phyloP scores from a whole-genome alignment of 2,113 vertebrate species.

The Spea multiplicata region DNA sequence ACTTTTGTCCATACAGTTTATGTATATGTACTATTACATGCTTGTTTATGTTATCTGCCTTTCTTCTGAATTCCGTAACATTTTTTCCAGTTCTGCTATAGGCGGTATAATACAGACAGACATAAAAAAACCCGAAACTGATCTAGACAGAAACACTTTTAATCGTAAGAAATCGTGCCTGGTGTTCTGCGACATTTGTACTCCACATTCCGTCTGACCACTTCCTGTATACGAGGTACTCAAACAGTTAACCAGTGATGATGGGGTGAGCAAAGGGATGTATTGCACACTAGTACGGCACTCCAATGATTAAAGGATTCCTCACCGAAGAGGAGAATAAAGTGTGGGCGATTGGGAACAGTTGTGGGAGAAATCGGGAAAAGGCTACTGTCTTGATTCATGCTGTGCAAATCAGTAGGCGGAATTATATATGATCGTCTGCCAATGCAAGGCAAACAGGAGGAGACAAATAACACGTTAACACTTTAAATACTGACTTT shows the following conservation, averaged over 20 bases:
- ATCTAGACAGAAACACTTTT: too few species aligned
- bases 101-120: too few species aligned
- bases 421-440: slow-evolving; percentile 7
- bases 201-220: too few species aligned
- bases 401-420: slow-evolving; percentile 23
- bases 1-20: too few species aligned
- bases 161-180: too few species aligned
- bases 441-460: slow-evolving; percentile 4
- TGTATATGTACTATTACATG: too few species aligned
- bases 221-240: too few species aligned
- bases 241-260: neutral
- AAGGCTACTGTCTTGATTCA: slow-evolving; percentile 30
- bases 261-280: neutral
- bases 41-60: too few species aligned
- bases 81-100: too few species aligned
- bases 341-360: neutral
- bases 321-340: neutral
- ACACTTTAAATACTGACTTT: neutral
- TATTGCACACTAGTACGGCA: neutral
- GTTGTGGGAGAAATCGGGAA: slow-evolving; percentile 24
- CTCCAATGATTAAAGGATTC: neutral
- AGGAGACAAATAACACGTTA: slow-evolving; percentile 8
- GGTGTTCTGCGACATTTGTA: too few species aligned
- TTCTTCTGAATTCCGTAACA: too few species aligned
- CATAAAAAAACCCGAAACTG: too few species aligned